These are phyloP conservation scores for Coptotermes formosanus DNA, from an alignment of 1,140 invertebrate species.

Conservation along the genomic window DNA sequence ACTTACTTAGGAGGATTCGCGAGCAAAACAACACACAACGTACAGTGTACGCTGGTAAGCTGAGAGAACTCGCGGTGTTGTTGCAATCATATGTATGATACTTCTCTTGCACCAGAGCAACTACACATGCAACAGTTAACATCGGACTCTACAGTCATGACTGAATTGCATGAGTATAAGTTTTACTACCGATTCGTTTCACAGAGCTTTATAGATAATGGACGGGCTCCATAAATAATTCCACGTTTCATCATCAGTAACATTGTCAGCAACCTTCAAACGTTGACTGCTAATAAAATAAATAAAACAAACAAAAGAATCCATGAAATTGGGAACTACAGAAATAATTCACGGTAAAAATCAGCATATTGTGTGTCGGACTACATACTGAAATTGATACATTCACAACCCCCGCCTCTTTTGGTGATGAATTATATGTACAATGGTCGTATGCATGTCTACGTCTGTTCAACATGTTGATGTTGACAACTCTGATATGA, in stretches of 20 bases:
- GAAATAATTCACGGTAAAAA: slow-evolving; percentile 6
- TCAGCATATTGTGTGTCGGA: background rate
- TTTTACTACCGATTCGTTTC: background rate
- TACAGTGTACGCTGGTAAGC: too few species aligned
- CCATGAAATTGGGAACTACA: background rate
- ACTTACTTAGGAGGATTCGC: too few species aligned
- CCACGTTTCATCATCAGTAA: background rate
- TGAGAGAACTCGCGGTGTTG: too few species aligned
- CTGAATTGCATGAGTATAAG: background rate
- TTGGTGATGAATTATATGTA: background rate
- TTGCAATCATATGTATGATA: too few species aligned
- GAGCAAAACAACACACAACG: too few species aligned
- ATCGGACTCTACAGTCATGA: too few species aligned
- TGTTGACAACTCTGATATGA: background rate
- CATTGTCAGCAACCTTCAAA: background rate
- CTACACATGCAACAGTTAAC: too few species aligned
- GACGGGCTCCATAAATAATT: background rate
- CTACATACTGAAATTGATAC: background rate
- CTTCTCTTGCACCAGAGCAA: too few species aligned
- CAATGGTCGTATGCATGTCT: background rate
- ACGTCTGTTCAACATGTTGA: background rate
- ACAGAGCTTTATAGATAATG: background rate
- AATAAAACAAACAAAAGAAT: background rate
- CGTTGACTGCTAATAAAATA: background rate
- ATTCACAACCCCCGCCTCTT: background rate